phyloP scores from a whole-genome alignment of 53 echinoderm and acorn worm genomes.

The Antedon mediterranea region DNA sequence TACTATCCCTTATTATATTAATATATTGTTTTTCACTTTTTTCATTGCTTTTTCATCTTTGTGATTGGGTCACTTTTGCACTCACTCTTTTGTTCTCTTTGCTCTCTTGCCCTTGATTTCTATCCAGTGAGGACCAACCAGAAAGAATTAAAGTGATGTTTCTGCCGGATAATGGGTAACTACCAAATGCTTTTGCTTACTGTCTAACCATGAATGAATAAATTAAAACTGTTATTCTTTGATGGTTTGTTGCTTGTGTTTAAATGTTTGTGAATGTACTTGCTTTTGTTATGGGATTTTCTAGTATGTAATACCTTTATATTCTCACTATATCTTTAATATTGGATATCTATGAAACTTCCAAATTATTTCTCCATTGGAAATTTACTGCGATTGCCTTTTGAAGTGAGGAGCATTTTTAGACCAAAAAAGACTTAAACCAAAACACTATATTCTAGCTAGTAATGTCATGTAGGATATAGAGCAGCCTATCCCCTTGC shows the following conservation, averaged over 20 bases:
- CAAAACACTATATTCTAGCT: no score
- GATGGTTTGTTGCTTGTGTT: no score
- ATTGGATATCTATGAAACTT: no score
- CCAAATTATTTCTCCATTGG: no score
- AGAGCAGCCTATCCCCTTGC: no score
- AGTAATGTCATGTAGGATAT: no score
- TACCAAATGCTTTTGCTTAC: slow-evolving; percentile 6
- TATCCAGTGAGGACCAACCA: slow-evolving; percentile 34
- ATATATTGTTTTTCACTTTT: background rate
- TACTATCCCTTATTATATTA: background rate
- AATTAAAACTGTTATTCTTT: no score
- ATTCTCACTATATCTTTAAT: no score
- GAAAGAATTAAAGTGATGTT: slow-evolving; percentile 87
- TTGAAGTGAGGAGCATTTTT: no score
- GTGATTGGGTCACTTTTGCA: background rate
- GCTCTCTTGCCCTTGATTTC: slow-evolving; percentile 13
- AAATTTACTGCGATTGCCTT: no score
- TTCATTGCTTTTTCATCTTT: background rate
- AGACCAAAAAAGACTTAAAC: no score
- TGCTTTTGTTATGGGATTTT: background rate
- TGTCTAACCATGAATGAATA: background rate
- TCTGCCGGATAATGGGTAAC: slow-evolving; percentile 48
- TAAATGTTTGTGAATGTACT: background rate
- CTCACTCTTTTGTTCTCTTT: slow-evolving; percentile 2
- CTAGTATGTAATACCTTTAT: background rate